Percentiles rank a stretch among this genome's conserved stretches.
Evolutionary conservation across 2,888 invertebrate genomes (phyloP).

Genomic region (Pseudococcus jackbeardsleyi): DNA sequence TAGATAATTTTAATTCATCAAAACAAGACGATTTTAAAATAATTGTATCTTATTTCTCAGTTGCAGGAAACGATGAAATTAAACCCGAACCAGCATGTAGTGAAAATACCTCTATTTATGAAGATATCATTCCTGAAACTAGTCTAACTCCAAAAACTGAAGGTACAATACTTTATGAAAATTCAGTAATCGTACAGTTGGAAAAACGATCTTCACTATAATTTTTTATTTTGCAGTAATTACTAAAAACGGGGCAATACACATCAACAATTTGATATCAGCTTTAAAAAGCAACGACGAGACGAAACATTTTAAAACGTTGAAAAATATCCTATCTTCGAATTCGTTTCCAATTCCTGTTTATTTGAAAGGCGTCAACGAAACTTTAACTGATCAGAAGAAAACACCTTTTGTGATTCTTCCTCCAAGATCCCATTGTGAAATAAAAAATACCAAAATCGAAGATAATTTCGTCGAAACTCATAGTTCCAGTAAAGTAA

Average conservation of each 20-base stretch:
- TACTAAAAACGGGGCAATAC: background rate
- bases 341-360: constrained; percentile 55
- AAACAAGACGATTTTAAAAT: background rate
- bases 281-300: constrained; percentile 19
- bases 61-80: background rate
- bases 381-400: constrained; percentile 25
- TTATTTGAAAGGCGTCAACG: constrained; percentile 48
- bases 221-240: constrained; percentile 24
- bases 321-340: constrained; percentile 9
- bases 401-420: constrained; percentile 47
- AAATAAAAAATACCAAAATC: constrained; percentile 54
- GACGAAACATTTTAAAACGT: constrained; percentile 16
- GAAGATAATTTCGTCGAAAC: constrained; percentile 58
- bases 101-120: constrained; percentile 1
- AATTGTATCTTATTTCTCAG: background rate
- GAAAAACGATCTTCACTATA: background rate
- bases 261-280: constrained; percentile 15
- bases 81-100: background rate
- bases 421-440: constrained; percentile 18
- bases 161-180: background rate
- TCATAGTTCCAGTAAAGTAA: constrained; percentile 44
- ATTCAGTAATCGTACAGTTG: background rate
- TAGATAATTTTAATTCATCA: background rate
- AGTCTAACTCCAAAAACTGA: constrained; percentile 3
- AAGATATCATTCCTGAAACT: constrained; percentile 35